A percentile compares a stretch with the other conserved stretches of the same genome.
phyloP scores from a whole-genome alignment of 2,113 vertebrate species.

The Otocyon megalotis region DNA sequence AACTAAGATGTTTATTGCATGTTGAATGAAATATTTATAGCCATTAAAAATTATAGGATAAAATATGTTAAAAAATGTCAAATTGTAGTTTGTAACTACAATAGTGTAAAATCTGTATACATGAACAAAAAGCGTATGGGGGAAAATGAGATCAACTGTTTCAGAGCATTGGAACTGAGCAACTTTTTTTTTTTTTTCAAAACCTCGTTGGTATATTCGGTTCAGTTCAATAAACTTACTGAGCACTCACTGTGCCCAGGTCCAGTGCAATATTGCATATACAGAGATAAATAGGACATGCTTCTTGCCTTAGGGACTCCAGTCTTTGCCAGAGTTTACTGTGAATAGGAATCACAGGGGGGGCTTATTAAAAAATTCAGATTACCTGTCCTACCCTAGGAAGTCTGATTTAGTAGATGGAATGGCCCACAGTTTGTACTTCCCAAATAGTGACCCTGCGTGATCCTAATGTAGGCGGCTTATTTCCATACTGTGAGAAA shows the following conservation, averaged over 20 bases:
- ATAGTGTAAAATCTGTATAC: not conserved
- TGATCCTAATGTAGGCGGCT: not conserved
- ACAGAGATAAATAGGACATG: not conserved
- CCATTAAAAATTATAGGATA: conserved; percentile 18
- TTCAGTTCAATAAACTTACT: conserved; percentile 3
- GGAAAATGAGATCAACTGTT: not conserved
- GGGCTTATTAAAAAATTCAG: not conserved
- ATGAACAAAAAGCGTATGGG: not conserved
- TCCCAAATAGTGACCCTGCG: not conserved
- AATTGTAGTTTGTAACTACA: not conserved
- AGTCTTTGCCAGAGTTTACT: not conserved
- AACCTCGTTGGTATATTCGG: not conserved
- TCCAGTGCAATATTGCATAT: not conserved
- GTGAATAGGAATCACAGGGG: not conserved
- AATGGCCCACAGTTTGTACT: not conserved
- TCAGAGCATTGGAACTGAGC: not conserved
- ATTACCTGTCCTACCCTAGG: not conserved
- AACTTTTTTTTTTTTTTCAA: conserved; percentile 16
- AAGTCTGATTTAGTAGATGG: conserved; percentile 18
- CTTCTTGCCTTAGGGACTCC: not conserved
- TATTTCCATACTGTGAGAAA: conserved; percentile 1
- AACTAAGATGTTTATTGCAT: not conserved
- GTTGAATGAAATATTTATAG: conserved; percentile 35
- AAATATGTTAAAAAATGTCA: not conserved
- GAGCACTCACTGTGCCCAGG: not conserved